Percentiles rank a stretch among this genome's conserved stretches.
phyloP scores from a whole-genome alignment of 2,888 invertebrate species.

The Plusia festucae region DNA sequence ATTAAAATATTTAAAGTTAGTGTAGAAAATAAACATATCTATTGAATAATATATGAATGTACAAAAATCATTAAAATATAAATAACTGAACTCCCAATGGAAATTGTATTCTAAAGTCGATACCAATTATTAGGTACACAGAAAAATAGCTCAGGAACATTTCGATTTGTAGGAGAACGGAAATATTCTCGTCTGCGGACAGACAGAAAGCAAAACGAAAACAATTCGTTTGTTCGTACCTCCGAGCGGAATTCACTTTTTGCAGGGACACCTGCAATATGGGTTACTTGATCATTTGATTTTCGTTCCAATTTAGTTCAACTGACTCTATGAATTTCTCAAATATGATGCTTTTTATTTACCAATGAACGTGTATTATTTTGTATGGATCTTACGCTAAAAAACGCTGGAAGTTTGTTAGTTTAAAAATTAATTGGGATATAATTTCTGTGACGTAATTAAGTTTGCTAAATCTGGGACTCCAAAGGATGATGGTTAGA shows the following conservation, averaged over 20 bases:
- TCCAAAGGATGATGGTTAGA: too few species aligned
- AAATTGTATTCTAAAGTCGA: not conserved
- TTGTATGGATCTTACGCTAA: too few species aligned
- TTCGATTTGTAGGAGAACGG: slow-evolving; percentile 29
- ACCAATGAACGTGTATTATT: not conserved
- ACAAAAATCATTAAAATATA: too few species aligned
- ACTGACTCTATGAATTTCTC: not conserved
- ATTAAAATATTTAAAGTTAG: too few species aligned
- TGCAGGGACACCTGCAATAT: slow-evolving; percentile 46
- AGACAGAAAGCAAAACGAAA: slow-evolving; percentile 30
- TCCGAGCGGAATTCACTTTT: slow-evolving; percentile 40
- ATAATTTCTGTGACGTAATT: too few species aligned
- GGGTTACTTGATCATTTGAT: slow-evolving; percentile 49
- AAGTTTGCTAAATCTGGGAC: too few species aligned
- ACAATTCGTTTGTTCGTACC: slow-evolving; percentile 43
- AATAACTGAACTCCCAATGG: not conserved
- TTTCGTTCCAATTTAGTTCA: slow-evolving; percentile 27
- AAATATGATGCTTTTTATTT: not conserved
- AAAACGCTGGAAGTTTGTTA: too few species aligned
- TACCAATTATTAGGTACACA: slow-evolving; percentile 2
- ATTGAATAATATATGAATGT: too few species aligned
- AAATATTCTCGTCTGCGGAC: slow-evolving; percentile 27
- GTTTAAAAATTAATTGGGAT: too few species aligned
- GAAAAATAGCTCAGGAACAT: slow-evolving; percentile 12
- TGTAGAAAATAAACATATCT: not conserved